phyloP scores from a whole-genome alignment of 2,888 invertebrate species.

The Cheilosia pagana region DNA sequence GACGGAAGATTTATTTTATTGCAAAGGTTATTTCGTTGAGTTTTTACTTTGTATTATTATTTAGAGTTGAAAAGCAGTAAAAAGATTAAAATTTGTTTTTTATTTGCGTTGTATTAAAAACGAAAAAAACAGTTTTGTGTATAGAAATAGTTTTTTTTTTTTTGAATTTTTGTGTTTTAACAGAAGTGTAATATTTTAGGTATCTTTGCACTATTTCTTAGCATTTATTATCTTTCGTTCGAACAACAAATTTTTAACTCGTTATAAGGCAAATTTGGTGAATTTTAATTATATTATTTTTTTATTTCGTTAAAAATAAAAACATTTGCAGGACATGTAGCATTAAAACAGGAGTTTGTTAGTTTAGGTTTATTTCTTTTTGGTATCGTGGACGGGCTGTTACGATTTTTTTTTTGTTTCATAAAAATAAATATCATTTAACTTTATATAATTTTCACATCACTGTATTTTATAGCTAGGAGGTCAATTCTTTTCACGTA shows the following conservation, averaged over 20 bases:
- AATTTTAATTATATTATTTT: conserved; percentile 23
- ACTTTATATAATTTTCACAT: conserved; percentile 55
- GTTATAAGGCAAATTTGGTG: conserved; percentile 73
- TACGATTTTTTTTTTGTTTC: conserved; percentile 32
- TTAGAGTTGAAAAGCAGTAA: conserved; percentile 45
- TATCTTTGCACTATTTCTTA: conserved; percentile 10
- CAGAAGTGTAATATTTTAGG: conserved; percentile 1
- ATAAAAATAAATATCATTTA: conserved; percentile 24
- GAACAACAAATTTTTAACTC: conserved; percentile 28
- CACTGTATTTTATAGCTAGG: conserved; percentile 76
- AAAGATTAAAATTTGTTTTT: conserved; percentile 40
- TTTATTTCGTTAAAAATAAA: conserved; percentile 33
- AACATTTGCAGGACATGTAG: conserved; percentile 69
- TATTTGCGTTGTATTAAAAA: conserved; percentile 27
- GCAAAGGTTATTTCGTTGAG: conserved; percentile 58
- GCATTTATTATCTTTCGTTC: conserved; percentile 4
- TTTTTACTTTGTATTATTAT: conserved; percentile 27
- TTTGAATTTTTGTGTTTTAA: conserved; percentile 9
- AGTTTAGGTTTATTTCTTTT: conserved; percentile 13
- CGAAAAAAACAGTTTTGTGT: conserved; percentile 6
- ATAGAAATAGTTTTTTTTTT: conserved; percentile 12
- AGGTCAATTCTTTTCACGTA: conserved; percentile 76
- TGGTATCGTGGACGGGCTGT: conserved; percentile 71
- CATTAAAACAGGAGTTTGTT: conserved; percentile 42
- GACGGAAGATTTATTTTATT: conserved; percentile 72